Conservation (phyloP, 2,888 invertebrate species). For the Caenorhabditis japonica region DNA sequence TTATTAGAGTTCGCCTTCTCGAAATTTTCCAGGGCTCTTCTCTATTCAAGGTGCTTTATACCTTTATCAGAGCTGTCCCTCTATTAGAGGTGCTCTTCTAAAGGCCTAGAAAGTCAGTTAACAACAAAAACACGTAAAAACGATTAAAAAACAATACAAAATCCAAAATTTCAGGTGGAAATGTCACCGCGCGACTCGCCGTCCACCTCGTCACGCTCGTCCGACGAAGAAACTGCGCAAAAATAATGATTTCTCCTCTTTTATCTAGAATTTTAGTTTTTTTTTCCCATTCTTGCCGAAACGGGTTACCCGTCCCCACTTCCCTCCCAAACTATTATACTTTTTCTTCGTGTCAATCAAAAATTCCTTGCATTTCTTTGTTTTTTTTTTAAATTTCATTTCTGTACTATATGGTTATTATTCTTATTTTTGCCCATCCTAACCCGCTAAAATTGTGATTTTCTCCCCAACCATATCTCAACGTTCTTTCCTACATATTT, state of each 20-base stretch:
- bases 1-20: too few relatives aligned
- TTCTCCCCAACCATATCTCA: slow-evolving; percentile 1
- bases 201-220: slow-evolving; percentile 22
- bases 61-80: too few relatives aligned
- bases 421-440: slow-evolving; percentile 1
- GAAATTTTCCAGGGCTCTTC: too few relatives aligned
- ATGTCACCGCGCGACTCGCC: slow-evolving; percentile 42
- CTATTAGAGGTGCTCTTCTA: too few relatives aligned
- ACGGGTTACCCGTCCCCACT: slow-evolving; percentile 22
- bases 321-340: slow-evolving; percentile 6
- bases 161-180: slow-evolving; percentile 29
- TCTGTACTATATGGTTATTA: slow-evolving; percentile 31
- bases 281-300: slow-evolving; percentile 21
- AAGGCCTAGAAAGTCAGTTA: too few relatives aligned
- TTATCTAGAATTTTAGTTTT: neutral
- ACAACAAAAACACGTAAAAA: neutral
- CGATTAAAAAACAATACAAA: neutral
- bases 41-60: too few relatives aligned
- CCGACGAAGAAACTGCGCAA: slow-evolving; percentile 18
- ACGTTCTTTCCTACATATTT: neutral
- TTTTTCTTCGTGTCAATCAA: slow-evolving; percentile 4
- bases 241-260: slow-evolving; percentile 5
- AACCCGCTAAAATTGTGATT: neutral
- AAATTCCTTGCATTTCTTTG: neutral
- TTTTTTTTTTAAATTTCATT: slow-evolving; percentile 8